phyloP scores from a whole-genome alignment of 1,140 invertebrate species.

The Heliconius congener region DNA sequence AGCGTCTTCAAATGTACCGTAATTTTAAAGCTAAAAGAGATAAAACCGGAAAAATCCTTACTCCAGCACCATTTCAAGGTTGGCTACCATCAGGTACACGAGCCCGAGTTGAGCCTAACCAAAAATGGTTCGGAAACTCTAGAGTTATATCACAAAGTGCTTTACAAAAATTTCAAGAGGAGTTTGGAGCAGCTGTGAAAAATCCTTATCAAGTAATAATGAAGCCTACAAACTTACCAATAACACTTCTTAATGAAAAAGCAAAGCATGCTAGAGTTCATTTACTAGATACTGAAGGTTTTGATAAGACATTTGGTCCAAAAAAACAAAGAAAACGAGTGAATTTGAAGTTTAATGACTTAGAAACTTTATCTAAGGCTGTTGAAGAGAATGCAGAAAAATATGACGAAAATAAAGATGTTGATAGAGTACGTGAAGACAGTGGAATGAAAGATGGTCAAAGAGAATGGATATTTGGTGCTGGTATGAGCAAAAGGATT shows the following conservation, averaged over 20 bases:
- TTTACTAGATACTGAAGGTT: conserved; percentile 97
- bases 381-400: conserved; percentile 87
- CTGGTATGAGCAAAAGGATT: conserved; percentile 97
- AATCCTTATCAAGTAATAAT: conserved; percentile 99
- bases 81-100: conserved; percentile 93
- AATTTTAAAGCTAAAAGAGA: conserved; percentile 97
- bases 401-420: conserved; percentile 91
- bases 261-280: conserved; percentile 95
- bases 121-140: conserved; percentile 98
- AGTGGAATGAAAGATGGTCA: conserved; percentile 87
- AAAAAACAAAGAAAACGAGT: conserved; percentile 96
- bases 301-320: conserved; percentile 96
- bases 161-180: conserved; percentile 98
- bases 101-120: conserved; percentile 97
- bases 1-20: conserved; percentile 98
- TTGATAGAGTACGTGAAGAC: conserved; percentile 92
- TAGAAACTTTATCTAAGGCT: conserved; percentile 87
- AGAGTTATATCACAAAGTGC: conserved; percentile 95
- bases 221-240: conserved; percentile 96
- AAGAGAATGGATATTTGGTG: conserved; percentile 93
- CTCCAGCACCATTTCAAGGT: conserved; percentile 96
- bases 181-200: conserved; percentile 95
- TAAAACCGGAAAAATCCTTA: conserved; percentile 94
- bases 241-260: conserved; percentile 96
- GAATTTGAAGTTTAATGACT: conserved; percentile 88